phyloP scores from a whole-genome alignment of 2,888 invertebrate genomes.

The Uloborus plumipes region DNA sequence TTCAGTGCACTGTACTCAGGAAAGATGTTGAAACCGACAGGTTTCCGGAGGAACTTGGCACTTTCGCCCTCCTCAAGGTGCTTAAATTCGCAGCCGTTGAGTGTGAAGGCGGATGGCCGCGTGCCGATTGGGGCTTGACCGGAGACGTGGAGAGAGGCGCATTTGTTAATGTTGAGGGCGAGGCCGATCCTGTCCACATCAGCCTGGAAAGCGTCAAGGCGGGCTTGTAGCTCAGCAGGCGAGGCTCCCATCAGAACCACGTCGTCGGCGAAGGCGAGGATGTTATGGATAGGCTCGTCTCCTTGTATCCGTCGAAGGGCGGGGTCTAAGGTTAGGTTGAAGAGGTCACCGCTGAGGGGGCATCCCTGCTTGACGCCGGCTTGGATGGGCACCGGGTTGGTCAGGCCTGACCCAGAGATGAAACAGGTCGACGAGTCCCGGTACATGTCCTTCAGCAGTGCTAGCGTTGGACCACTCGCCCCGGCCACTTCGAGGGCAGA shows the following conservation, averaged over 20 bases:
- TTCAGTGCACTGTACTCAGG: background rate
- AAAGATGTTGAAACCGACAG: background rate
- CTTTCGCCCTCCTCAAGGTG: background rate
- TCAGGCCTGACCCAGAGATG: too few species aligned
- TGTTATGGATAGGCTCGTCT: background rate
- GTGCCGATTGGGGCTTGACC: background rate
- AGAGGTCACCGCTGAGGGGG: background rate
- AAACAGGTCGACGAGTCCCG: too few species aligned
- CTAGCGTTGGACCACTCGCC: too few species aligned
- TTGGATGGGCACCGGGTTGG: background rate
- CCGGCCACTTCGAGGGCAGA: too few species aligned
- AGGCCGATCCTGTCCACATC: background rate
- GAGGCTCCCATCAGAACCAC: background rate
- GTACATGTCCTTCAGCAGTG: too few species aligned
- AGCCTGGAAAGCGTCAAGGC: background rate
- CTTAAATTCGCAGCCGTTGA: background rate
- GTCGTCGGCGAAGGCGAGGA: background rate
- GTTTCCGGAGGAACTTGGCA: background rate
- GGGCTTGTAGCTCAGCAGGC: background rate
- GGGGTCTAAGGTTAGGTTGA: background rate
- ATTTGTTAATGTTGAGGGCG: background rate
- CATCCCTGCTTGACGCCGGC: background rate
- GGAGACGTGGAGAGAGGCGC: background rate
- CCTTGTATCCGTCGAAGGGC: background rate
- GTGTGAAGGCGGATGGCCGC: background rate